Evolutionary conservation across 2,888 invertebrate species (phyloP).

Genomic region (Boloria selene): DNA sequence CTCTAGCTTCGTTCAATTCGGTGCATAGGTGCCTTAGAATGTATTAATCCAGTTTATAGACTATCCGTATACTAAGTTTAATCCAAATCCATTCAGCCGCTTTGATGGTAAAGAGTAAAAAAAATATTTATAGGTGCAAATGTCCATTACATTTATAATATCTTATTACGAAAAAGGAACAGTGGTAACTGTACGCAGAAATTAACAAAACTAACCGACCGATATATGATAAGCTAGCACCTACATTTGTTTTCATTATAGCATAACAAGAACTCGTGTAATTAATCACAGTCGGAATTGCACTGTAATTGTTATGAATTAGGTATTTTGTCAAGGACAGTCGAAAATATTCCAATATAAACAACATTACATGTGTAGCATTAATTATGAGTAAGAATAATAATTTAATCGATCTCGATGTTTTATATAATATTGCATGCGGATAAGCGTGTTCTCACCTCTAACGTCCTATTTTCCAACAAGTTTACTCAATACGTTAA

Average conservation of each 20-base stretch:
- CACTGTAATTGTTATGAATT: constrained; percentile 12
- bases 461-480: neutral
- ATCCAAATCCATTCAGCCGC: no score
- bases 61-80: no score
- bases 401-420: constrained; percentile 13
- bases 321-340: neutral
- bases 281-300: constrained; percentile 26
- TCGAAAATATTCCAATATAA: neutral
- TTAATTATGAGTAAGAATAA: neutral
- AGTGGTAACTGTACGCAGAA: neutral
- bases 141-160: no score
- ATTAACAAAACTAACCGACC: constrained; percentile 1
- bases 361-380: neutral
- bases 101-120: no score
- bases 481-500: neutral
- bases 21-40: no score
- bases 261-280: constrained; percentile 20
- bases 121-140: no score
- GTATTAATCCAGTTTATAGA: no score
- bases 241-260: constrained; percentile 28
- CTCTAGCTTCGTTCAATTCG: no score
- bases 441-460: constrained; percentile 11
- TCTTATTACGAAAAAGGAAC: no score
- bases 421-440: constrained; percentile 30
- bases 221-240: constrained; percentile 19